Evolutionary conservation across 2,113 vertebrate species (phyloP).

Genomic region (Phoxinus phoxinus): DNA sequence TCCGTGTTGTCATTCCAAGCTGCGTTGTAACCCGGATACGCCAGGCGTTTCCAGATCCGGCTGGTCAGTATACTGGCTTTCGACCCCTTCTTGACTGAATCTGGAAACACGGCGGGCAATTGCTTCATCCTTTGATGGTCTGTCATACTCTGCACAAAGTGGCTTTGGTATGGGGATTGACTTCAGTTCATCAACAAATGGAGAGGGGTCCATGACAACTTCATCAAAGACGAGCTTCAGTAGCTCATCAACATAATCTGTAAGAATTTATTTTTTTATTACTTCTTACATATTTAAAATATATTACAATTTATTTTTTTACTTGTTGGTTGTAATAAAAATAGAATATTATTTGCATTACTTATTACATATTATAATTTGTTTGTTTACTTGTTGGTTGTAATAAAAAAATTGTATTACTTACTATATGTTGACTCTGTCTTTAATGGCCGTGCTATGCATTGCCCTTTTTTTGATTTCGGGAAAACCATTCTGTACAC

Average conservation of each 20-base stretch:
- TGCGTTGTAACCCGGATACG: not conserved
- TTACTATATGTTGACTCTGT: not conserved
- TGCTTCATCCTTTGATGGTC: not conserved
- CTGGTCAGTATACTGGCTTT: not conserved
- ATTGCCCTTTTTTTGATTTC: not conserved
- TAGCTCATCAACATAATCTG: constrained; percentile 9
- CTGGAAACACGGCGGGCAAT: not conserved
- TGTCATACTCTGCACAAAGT: not conserved
- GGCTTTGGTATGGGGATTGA: not conserved
- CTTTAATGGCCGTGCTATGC: not conserved
- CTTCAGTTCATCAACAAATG: not conserved
- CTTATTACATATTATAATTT: not conserved
- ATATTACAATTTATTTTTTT: too few species aligned
- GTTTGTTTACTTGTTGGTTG: not conserved
- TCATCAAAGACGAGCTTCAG: not conserved
- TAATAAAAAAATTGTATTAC: not conserved
- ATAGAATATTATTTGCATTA: too few species aligned
- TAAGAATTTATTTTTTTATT: too few species aligned
- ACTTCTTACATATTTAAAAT: too few species aligned
- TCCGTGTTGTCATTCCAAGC: not conserved
- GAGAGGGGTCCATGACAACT: not conserved
- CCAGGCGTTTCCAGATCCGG: not conserved
- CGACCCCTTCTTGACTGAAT: not conserved
- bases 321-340: too few species aligned
- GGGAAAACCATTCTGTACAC: not conserved